Evolutionary conservation across 2,888 invertebrate species (phyloP).

Genomic region (Ditula angustiorana): DNA sequence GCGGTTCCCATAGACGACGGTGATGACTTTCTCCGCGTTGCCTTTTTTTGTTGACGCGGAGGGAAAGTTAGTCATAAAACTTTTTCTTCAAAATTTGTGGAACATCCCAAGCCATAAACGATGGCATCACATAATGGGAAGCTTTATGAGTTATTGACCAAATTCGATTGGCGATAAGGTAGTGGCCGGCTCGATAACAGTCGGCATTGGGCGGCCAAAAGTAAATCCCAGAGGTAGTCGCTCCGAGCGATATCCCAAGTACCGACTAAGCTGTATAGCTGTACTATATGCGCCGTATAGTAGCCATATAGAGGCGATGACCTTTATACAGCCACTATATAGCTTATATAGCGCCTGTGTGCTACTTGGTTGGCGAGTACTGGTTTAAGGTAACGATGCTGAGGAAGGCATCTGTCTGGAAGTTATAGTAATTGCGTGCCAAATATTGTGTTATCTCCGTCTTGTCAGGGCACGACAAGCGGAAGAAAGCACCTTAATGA

Average conservation of each 20-base stretch:
- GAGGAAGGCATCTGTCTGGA: conserved; percentile 21
- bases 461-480: background rate
- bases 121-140: background rate
- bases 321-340: too few species aligned
- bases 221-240: conserved; percentile 16
- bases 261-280: too few species aligned
- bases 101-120: background rate
- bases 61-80: background rate
- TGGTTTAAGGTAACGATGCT: too few species aligned
- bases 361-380: too few species aligned
- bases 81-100: background rate
- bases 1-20: too few species aligned
- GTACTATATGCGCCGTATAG: too few species aligned
- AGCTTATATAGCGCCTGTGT: too few species aligned
- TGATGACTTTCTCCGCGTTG: too few species aligned
- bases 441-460: conserved; percentile 8
- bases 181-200: conserved; percentile 3
- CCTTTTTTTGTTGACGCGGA: too few species aligned
- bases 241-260: conserved; percentile 5
- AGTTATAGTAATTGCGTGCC: conserved; percentile 30
- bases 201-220: conserved; percentile 8
- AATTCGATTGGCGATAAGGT: conserved; percentile 2
- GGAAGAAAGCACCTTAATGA: conserved; percentile 10
- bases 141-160: background rate
- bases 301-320: too few species aligned